Evolutionary conservation across 2,888 invertebrate genomes (phyloP).

Genomic region (Troides aeacus): DNA sequence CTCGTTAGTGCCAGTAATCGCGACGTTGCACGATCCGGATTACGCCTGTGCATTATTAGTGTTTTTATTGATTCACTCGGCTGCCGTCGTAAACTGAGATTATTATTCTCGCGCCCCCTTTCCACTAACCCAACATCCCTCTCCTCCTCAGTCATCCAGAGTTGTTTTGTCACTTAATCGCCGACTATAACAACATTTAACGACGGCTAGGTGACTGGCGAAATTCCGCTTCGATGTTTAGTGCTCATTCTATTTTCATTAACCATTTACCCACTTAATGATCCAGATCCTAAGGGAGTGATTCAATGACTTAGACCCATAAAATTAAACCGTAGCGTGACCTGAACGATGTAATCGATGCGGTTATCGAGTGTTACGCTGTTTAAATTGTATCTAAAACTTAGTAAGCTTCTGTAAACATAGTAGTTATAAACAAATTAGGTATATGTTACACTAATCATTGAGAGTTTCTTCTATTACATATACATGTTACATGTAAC

Average conservation of each 20-base stretch:
- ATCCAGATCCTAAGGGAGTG: constrained; percentile 75
- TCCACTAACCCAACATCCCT: constrained; percentile 36
- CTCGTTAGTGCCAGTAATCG: constrained; percentile 78
- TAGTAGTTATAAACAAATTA: neutral
- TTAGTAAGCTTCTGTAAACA: neutral
- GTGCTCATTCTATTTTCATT: constrained; percentile 80
- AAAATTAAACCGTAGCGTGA: constrained; percentile 75
- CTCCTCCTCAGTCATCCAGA: constrained; percentile 54
- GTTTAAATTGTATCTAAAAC: neutral
- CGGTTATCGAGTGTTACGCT: constrained; percentile 19
- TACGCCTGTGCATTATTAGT: constrained; percentile 80
- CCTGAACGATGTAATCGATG: constrained; percentile 42
- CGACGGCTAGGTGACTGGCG: constrained; percentile 80
- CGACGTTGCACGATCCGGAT: constrained; percentile 75
- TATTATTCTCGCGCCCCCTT: constrained; percentile 73
- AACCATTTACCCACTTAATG: constrained; percentile 80
- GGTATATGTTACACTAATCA: too few relatives aligned
- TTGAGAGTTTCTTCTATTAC: too few relatives aligned
- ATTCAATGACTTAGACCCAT: constrained; percentile 73
- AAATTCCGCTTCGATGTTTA: constrained; percentile 79
- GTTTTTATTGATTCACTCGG: constrained; percentile 81
- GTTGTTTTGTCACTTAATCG: constrained; percentile 80
- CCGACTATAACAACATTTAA: constrained; percentile 78
- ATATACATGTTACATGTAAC: too few relatives aligned
- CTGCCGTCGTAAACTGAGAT: constrained; percentile 79